phyloP scores from a whole-genome alignment of 2,797 vertebrate genomes.

The Xyrichtys novacula region DNA sequence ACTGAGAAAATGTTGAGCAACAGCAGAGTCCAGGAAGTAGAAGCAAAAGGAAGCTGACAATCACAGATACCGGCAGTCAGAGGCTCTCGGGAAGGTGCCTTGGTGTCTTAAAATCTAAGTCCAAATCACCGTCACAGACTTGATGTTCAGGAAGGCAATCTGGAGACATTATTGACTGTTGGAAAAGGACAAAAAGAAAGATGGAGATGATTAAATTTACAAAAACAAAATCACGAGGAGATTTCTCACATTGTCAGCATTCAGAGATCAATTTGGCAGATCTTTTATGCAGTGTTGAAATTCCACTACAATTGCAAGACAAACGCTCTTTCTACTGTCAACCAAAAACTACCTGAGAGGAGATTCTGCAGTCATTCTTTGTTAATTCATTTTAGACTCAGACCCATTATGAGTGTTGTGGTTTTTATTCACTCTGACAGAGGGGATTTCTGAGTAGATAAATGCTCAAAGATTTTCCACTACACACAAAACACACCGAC shows the following conservation, averaged over 20 bases:
- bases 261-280: background rate
- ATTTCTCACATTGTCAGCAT: background rate
- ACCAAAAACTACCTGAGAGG: background rate
- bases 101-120: conserved; percentile 29
- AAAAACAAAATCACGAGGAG: background rate
- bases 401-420: background rate
- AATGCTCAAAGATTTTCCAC: conserved; percentile 14
- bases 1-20: conserved; percentile 24
- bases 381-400: background rate
- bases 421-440: conserved; percentile 11
- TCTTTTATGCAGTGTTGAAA: background rate
- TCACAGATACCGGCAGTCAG: conserved; percentile 19
- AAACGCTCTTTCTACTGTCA: background rate
- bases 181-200: conserved; percentile 1
- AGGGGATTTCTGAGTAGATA: conserved; percentile 8
- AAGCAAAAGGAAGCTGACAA: conserved; percentile 1
- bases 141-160: conserved; percentile 19
- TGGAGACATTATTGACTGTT: conserved; percentile 49
- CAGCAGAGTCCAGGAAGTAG: conserved; percentile 40
- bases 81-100: conserved; percentile 31
- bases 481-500: conserved; percentile 20
- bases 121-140: conserved; percentile 22
- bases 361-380: background rate
- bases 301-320: background rate
- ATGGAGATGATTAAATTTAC: conserved; percentile 17